Evolutionary conservation across 2,888 invertebrate genomes (phyloP), one percentile per base, ranked within the genome.

Genomic region (Argynnis bischoffii): DNA sequence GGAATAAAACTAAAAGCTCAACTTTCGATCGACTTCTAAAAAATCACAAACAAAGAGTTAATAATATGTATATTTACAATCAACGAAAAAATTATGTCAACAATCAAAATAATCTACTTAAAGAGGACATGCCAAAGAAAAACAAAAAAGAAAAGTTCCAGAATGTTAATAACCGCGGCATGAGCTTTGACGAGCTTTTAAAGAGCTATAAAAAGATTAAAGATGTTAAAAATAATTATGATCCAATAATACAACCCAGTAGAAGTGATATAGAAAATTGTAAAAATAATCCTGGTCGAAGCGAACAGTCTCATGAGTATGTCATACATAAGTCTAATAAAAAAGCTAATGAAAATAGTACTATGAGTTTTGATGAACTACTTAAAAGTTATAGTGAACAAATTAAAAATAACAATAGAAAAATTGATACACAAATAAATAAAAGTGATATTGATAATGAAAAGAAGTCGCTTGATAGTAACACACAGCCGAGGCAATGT

Each of bases 191-290:
- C 26, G 59, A 59, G 48, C 47, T 59, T 1, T 13, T 59, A 11
- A 59, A 59, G 26, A 47, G 26, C 47, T 59, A 6, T 6, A 6
- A 35, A 0, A 35, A 35, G 35, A 35, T 11, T 48, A 59, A 47
- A n/a, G 59, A 59, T 16, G 59, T 15, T 15, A 57, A 57, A 31
- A 21, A 26, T 31, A 48, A 16, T 1, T 59, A 59, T n/a, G 59
- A 59, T 11, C 35, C 35, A 41, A 41, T 41, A 41, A 11, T 41
- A 41, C 59, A 59, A n/a, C 59, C 59, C 2, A 59, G 59, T 48
- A 59, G 59, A 59, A 59, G 26, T 48, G 59, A 59, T 16, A 59
- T 59, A n/a, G 59, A 59, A 59, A 59, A 48, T 26, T 59, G 59
- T 48, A 59, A 59, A 59, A 59, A 48, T 41, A 48, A 31, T 11